phyloP scores from a whole-genome alignment of 2,797 vertebrate species.

The Phyllotis vaccarum region DNA sequence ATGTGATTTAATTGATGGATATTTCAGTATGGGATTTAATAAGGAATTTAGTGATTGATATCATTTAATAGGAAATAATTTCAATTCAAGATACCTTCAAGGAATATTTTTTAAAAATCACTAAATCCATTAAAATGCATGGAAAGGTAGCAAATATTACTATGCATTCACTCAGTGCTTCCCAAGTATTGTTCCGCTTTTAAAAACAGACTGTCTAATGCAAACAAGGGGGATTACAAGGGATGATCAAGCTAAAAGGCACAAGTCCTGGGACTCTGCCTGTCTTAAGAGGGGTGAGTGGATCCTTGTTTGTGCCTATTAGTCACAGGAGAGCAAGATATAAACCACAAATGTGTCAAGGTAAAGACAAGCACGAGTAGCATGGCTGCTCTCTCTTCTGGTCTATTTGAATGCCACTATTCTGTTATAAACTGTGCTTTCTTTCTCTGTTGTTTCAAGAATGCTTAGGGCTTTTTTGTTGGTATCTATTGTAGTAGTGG shows the following conservation, averaged over 20 bases:
- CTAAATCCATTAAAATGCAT: background rate
- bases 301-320: background rate
- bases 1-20: background rate
- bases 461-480: background rate
- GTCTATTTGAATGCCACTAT: background rate
- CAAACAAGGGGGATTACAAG: background rate
- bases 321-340: background rate
- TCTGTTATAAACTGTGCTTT: rapidly evolving
- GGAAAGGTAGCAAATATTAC: background rate
- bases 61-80: background rate
- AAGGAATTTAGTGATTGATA: background rate
- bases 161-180: background rate
- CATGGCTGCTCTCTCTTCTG: background rate
- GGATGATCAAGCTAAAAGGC: background rate
- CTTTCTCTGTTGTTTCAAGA: background rate
- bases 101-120: background rate
- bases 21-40: background rate
- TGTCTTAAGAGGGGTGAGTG: background rate
- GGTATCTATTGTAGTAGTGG: too few relatives aligned
- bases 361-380: background rate
- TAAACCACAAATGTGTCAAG: background rate
- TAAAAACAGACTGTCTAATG: background rate
- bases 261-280: background rate
- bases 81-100: background rate
- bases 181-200: background rate